These are phyloP conservation scores for Acanthococcus lagerstroemiae DNA, from an alignment of 2,888 invertebrate genomes.

Conservation along the genomic window DNA sequence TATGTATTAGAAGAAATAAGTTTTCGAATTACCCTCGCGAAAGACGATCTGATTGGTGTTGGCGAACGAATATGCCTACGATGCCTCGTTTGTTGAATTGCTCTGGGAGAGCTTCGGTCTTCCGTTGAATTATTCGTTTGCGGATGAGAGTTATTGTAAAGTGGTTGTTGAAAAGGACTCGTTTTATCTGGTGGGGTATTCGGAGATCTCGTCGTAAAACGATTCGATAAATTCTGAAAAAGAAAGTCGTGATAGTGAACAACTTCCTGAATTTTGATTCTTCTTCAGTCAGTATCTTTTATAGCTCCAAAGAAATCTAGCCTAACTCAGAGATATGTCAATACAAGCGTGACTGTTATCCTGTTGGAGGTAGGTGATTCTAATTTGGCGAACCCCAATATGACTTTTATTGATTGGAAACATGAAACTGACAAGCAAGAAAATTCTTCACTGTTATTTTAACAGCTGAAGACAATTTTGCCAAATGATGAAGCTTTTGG, in stretches of 20 bases:
- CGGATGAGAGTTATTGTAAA: not conserved
- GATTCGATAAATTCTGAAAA: conserved; percentile 15
- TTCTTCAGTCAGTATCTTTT: no score
- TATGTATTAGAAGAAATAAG: no score
- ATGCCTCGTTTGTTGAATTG: conserved; percentile 3
- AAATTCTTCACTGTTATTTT: no score
- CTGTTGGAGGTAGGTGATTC: no score
- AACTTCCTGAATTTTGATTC: not conserved
- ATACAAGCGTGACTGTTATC: no score
- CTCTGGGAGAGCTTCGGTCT: conserved; percentile 21
- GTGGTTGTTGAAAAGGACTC: conserved; percentile 8
- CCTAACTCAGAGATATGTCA: no score
- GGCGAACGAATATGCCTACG: conserved; percentile 26
- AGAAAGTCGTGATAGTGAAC: not conserved
- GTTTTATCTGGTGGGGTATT: conserved; percentile 11
- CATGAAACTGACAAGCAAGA: no score
- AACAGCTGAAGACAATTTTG: no score
- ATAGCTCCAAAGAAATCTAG: no score
- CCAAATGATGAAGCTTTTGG: no score
- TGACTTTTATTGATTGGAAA: no score
- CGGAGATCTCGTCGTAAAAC: conserved; percentile 21
- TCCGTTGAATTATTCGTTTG: conserved; percentile 4
- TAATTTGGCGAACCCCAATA: no score
- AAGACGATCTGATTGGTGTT: conserved; percentile 21
- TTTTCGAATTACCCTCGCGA: conserved; percentile 18